Evolutionary conservation across 1,140 invertebrate species (phyloP).

Genomic region (Caenorhabditis elegans): DNA sequence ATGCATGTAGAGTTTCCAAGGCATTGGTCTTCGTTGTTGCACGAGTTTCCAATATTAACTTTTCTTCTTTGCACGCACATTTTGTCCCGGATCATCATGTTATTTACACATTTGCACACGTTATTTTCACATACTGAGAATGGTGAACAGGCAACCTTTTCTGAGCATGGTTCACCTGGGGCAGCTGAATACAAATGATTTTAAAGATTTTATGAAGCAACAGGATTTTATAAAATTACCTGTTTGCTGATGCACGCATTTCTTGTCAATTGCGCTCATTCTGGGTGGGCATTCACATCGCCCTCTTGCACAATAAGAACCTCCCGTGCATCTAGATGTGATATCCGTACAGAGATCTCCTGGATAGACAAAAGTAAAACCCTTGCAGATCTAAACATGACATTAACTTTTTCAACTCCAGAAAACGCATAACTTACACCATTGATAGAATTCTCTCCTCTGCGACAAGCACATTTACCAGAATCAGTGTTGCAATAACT

Average conservation of each 20-base stretch:
- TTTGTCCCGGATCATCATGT: background rate
- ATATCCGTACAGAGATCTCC: slow-evolving; percentile 37
- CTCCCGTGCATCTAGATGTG: slow-evolving; percentile 34
- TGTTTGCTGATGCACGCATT: slow-evolving; percentile 30
- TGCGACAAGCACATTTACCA: slow-evolving; percentile 36
- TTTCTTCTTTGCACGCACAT: slow-evolving; percentile 19
- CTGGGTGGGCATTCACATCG: slow-evolving; percentile 39
- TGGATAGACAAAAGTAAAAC: slow-evolving; percentile 33
- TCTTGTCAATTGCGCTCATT: slow-evolving; percentile 16
- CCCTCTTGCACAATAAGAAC: slow-evolving; percentile 37
- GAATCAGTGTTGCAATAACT: slow-evolving; percentile 32
- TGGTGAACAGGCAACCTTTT: background rate
- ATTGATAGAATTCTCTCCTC: slow-evolving; percentile 33
- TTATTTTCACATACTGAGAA: background rate
- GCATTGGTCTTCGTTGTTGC: slow-evolving; percentile 23
- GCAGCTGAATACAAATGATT: background rate
- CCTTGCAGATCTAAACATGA: slow-evolving; percentile 34
- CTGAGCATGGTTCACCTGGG: background rate
- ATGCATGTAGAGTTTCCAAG: slow-evolving; percentile 34
- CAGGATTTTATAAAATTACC: background rate
- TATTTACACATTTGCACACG: background rate
- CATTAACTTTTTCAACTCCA: too few relatives aligned
- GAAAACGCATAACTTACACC: background rate
- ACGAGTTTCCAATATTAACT: slow-evolving; percentile 27
- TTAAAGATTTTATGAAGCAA: background rate